Conservation (phyloP, 37 sponge, comb jelly and placozoan species). For the Aphrocallistes beatrix region DNA sequence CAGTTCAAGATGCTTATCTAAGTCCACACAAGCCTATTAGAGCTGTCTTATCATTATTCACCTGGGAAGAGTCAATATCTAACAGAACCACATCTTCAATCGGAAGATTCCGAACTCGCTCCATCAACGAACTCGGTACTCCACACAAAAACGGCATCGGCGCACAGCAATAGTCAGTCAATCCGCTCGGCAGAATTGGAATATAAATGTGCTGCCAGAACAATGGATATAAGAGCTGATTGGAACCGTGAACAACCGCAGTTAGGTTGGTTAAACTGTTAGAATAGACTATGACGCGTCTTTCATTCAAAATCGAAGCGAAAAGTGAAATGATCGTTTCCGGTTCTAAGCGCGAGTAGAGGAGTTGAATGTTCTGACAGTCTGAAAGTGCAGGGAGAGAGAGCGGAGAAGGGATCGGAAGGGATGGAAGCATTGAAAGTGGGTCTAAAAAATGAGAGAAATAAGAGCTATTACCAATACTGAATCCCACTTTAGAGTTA, state of each 20-base stretch:
- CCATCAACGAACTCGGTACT: neutral
- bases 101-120: neutral
- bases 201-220: conserved; percentile 12
- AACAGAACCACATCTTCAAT: neutral
- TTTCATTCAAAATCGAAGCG: neutral
- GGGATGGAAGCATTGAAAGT: neutral
- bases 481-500: no score
- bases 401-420: neutral
- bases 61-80: no score
- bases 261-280: neutral
- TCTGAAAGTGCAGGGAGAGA: neutral
- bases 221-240: neutral
- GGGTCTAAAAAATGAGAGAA: neutral
- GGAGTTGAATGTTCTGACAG: neutral
- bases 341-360: neutral
- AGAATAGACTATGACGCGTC: neutral
- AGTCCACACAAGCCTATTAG: no score
- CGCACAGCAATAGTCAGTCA: neutral
- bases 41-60: no score
- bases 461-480: no score
- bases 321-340: neutral
- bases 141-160: conserved; percentile 5
- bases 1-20: no score
- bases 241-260: neutral
- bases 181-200: neutral